phyloP scores from a whole-genome alignment of 2,797 vertebrate genomes.

The Coregonus suidteri region DNA sequence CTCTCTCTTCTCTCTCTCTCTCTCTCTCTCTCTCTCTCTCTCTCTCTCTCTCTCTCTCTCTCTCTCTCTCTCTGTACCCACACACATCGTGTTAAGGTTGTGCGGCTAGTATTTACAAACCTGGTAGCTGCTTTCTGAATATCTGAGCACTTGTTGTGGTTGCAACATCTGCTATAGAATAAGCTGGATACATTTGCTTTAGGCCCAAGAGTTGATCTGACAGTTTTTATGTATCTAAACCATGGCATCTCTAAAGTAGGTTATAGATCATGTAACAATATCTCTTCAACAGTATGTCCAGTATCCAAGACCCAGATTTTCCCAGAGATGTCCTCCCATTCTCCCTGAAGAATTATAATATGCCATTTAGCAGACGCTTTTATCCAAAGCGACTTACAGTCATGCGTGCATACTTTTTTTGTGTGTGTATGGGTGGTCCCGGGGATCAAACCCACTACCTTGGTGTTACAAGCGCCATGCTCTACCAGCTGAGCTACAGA shows the following conservation, averaged over 20 bases:
- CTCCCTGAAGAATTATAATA: no score
- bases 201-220: background rate
- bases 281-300: background rate
- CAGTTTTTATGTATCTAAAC: background rate
- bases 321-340: no score
- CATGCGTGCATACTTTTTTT: no score
- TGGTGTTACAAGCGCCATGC: no score
- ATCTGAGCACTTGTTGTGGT: background rate
- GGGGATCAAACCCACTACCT: no score
- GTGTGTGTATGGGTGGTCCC: no score
- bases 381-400: no score
- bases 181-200: background rate
- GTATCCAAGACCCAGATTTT: background rate
- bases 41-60: background rate
- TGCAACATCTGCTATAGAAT: background rate
- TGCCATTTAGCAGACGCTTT: no score
- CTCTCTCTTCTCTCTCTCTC: slow-evolving; percentile 9
- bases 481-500: background rate
- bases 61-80: no score
- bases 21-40: background rate
- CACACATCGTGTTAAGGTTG: no score
- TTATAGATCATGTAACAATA: background rate
- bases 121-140: background rate
- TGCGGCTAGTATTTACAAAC: background rate
- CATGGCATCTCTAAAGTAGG: no score